Evolutionary conservation across 2,113 vertebrate genomes (phyloP).

Genomic region (Tenrec ecaudatus): DNA sequence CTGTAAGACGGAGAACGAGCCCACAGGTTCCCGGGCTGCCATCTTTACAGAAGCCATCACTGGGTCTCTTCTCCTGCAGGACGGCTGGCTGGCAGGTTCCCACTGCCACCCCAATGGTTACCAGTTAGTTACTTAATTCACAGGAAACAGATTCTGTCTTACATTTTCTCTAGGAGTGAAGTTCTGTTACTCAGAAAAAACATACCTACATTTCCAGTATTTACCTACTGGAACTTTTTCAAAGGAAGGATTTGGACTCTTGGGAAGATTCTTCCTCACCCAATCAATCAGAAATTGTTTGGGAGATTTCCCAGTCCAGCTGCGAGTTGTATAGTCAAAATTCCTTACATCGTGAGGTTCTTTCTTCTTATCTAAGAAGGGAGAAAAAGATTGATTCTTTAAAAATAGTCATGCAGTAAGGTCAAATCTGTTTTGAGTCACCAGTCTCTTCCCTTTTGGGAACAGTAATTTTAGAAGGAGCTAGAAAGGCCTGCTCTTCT

Average conservation of each 20-base stretch:
- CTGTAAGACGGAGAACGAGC: neutral
- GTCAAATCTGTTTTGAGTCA: conserved; percentile 28
- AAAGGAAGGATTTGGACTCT: conserved; percentile 94
- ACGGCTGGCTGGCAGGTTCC: neutral
- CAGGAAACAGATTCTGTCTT: conserved; percentile 31
- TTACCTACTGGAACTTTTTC: conserved; percentile 93
- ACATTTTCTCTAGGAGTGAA: conserved; percentile 41
- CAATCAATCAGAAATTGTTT: conserved; percentile 99
- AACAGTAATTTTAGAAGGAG: conserved; percentile 23
- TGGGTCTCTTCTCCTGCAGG: neutral
- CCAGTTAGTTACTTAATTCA: neutral
- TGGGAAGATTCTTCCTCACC: conserved; percentile 97
- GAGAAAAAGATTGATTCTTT: conserved; percentile 56
- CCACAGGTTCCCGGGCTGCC: neutral
- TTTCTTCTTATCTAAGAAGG: conserved; percentile 90
- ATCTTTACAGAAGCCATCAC: neutral
- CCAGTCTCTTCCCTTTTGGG: neutral
- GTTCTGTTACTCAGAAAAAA: conserved; percentile 65
- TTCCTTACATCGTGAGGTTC: conserved; percentile 94
- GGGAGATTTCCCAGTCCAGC: conserved; percentile 99
- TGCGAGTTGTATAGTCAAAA: conserved; percentile 97
- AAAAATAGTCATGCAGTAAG: neutral
- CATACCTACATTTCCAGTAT: conserved; percentile 97
- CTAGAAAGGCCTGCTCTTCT: conserved; percentile 23
- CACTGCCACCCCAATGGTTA: neutral